Evolutionary conservation across 2,797 vertebrate species (phyloP).

Genomic region (Phoebastria nigripes): DNA sequence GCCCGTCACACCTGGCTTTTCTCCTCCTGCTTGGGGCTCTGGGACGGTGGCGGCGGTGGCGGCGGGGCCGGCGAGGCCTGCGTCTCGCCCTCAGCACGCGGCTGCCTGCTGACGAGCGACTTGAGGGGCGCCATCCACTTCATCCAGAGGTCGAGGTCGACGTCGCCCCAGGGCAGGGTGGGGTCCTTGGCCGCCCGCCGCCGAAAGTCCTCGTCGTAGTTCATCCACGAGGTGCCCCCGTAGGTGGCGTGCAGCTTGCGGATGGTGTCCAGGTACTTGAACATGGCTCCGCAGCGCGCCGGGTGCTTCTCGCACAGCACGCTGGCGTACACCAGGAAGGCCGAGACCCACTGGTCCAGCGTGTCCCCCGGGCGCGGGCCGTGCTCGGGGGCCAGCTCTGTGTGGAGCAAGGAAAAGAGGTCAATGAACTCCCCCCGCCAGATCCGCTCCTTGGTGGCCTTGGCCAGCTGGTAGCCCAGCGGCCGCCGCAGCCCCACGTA

Average conservation of each 20-base stretch:
- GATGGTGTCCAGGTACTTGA: conserved; percentile 69
- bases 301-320: conserved; percentile 68
- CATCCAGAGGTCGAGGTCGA: conserved; percentile 66
- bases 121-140: conserved; percentile 66
- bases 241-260: conserved; percentile 65
- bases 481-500: conserved; percentile 60
- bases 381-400: conserved; percentile 65
- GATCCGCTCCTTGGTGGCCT: conserved; percentile 63
- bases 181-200: conserved; percentile 63
- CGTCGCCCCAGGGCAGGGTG: conserved; percentile 58
- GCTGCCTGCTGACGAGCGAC: conserved; percentile 30
- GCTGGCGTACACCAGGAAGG: conserved; percentile 68
- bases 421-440: conserved; percentile 67
- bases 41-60: neutral
- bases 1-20: conserved; percentile 60
- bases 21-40: conserved; percentile 48
- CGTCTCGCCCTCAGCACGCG: neutral
- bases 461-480: conserved; percentile 58
- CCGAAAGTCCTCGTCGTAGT: conserved; percentile 63
- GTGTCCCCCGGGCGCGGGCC: conserved; percentile 62
- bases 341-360: conserved; percentile 69
- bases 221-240: conserved; percentile 63
- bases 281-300: conserved; percentile 65
- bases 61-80: neutral
- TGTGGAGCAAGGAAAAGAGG: conserved; percentile 68